Evolutionary conservation across 1,140 invertebrate species (phyloP).

Genomic region (Zaprionus gabonicus): DNA sequence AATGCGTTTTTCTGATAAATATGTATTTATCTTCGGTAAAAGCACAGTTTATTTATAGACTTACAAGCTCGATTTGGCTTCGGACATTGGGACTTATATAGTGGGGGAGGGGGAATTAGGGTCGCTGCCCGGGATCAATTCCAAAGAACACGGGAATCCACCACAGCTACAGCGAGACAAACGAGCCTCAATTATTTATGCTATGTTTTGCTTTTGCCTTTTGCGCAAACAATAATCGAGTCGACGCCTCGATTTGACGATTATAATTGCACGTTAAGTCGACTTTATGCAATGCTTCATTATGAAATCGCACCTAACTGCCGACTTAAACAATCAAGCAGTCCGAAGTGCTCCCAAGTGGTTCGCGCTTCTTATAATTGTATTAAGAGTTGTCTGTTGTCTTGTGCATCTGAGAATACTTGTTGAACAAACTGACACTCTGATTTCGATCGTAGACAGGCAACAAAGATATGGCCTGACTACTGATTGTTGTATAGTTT

Average conservation of each 20-base stretch:
- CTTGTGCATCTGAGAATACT: not conserved
- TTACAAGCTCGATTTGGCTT: not conserved
- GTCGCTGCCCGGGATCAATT: slow-evolving; percentile 17
- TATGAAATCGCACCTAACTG: slow-evolving; percentile 6
- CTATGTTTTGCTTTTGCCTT: slow-evolving; percentile 10
- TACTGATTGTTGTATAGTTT: too few species aligned
- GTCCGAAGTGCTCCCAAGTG: slow-evolving; percentile 15
- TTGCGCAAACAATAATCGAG: not conserved
- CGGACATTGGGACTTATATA: not conserved
- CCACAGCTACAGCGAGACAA: not conserved
- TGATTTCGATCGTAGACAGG: too few species aligned
- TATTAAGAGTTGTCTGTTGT: slow-evolving; percentile 1
- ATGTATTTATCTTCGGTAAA: slow-evolving; percentile 1
- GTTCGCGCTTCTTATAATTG: slow-evolving; percentile 5
- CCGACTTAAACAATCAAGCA: slow-evolving; percentile 1
- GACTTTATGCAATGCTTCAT: slow-evolving; percentile 14
- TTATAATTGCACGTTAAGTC: slow-evolving; percentile 20
- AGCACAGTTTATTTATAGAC: slow-evolving; percentile 37
- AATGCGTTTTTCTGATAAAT: slow-evolving; percentile 13
- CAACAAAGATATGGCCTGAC: too few species aligned
- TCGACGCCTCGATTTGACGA: not conserved
- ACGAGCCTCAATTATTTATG: slow-evolving; percentile 28
- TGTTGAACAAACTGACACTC: not conserved
- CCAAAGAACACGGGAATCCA: slow-evolving; percentile 28
- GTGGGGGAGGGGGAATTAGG: not conserved